Conservation (phyloP, 1,140 invertebrate species). For the roundworm (Caenorhabditis elegans) region WBcel235 BX284606.5:6163501-6164000, state of each 20-base stretch:
- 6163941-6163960: slow-evolving; percentile 13
- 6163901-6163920: slow-evolving; percentile 23
- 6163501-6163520: too few species aligned
- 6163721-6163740: slow-evolving; percentile 32
- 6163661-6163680: neutral
- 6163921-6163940: slow-evolving; percentile 19
- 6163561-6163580: neutral
- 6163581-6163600: neutral
- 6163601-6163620: neutral
- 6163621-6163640: neutral
- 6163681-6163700: slow-evolving; percentile 26
- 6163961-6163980: neutral
- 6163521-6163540: neutral
- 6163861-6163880: neutral
- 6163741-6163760: slow-evolving; percentile 24
- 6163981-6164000: slow-evolving; percentile 13
- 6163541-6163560: neutral
- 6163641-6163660: neutral
- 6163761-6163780: neutral
- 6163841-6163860: neutral
- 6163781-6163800: neutral
- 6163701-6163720: neutral
- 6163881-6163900: neutral
- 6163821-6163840: neutral
- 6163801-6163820: neutral